A percentile compares a stretch with the other conserved stretches of the same genome.
Evolutionary conservation across 1,140 invertebrate species (phyloP).

Genomic region (Ruditapes philippinarum): DNA sequence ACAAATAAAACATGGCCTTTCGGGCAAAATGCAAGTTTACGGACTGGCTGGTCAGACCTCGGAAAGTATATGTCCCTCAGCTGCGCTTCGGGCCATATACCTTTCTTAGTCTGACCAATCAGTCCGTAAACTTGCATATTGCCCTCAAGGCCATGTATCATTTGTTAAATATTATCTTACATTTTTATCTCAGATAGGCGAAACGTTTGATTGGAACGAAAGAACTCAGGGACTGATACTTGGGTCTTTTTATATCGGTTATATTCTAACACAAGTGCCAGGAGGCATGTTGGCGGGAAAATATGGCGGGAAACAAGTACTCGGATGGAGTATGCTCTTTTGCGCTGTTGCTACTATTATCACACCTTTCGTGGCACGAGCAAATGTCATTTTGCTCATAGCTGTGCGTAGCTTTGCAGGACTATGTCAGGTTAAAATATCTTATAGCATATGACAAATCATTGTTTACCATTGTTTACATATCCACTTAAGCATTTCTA

Average conservation of each 20-base stretch:
- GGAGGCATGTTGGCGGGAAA: conserved; percentile 93
- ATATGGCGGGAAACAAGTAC: conserved; percentile 92
- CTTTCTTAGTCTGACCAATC: too few relatives aligned
- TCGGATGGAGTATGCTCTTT: conserved; percentile 93
- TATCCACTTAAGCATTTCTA: too few relatives aligned
- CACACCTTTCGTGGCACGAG: conserved; percentile 91
- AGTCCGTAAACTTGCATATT: too few relatives aligned
- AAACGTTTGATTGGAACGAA: conserved; percentile 83
- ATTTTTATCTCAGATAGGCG: conserved; percentile 63
- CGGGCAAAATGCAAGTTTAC: too few relatives aligned
- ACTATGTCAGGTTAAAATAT: conserved; percentile 17
- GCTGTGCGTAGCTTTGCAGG: not conserved
- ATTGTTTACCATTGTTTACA: too few relatives aligned
- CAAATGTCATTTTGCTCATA: not conserved
- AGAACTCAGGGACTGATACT: conserved; percentile 82
- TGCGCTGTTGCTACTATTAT: conserved; percentile 95
- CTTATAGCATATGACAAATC: too few relatives aligned
- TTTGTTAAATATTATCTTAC: too few relatives aligned
- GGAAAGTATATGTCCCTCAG: too few relatives aligned
- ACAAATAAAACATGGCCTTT: too few relatives aligned
- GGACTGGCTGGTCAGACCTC: too few relatives aligned
- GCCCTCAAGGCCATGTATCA: too few relatives aligned
- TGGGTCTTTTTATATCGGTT: conserved; percentile 85
- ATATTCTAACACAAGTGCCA: conserved; percentile 89
- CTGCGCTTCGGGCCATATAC: too few relatives aligned